Base-by-base conservation (phyloP, 2,113 vertebrate genomes). In the Saccopteryx leptura region DNA sequence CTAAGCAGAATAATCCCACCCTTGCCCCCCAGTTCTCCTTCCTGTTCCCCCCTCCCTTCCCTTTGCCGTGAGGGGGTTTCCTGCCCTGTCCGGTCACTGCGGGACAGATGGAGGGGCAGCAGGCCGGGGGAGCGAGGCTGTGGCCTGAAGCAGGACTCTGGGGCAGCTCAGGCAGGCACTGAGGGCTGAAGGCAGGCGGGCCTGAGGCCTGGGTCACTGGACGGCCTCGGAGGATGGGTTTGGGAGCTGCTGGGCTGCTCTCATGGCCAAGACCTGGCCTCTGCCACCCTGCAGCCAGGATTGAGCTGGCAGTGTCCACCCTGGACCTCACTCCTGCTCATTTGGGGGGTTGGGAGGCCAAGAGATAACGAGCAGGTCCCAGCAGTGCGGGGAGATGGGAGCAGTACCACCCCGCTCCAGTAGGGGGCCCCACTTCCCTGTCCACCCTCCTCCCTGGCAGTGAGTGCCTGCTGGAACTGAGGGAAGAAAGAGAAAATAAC, bases 61-160 rank as follows among this genome's bases (percentile, higher is more conserved):
- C 90, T 78, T 9, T n/a, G 63, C 84, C 2, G 0, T 19, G 58
- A 90, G 92, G 89, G 88, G 61, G 78, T 71, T 88, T 89, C 94
- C 96, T 94, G 93, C 72, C 84, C 81, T 23, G 65, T 39, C 18
- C 18, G 75, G 90, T 88, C 94, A 68, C 80, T 93, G 87, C 4
- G 8, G 90, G 88, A 54, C 71, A 68, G 84, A 90, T 50, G 28
- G 71, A 46, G 14, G 52, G 84, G 54, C n/a, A 33, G 33, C 52
- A 1, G 24, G n/a, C 39, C 23, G 0, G 1, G 18, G 72, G 9
- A 15, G 3, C 0, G 2, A 81, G 75, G 60, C 24, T 33, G 54
- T 0, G 1, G 26, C 71, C 33, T 31, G 21, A 54, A 50, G 71
- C 33, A 28, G 56, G 56, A 10, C 56, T n/a, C 33, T 0, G 1